Base-by-base conservation (phyloP, 2,888 invertebrate species). In the Tuta absoluta region DNA sequence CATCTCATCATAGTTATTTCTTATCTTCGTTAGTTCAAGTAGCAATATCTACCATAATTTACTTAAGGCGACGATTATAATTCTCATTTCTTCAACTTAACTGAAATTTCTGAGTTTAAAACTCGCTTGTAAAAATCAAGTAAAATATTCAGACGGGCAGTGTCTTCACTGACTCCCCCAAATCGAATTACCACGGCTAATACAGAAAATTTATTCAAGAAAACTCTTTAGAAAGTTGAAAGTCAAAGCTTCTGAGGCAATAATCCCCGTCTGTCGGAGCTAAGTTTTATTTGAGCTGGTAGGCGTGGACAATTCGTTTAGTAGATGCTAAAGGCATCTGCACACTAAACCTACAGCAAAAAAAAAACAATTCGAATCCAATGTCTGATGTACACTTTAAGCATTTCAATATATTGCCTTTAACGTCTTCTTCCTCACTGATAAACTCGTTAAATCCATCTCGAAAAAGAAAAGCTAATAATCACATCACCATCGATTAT, bases 191-290 rank as follows among this genome's bases (percentile, higher is more conserved):
- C 80, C 75, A 75, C 71, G 76, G 79, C 80, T 84, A 82, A 82
- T 81, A 81, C 76, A 81, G 81, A 81, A 84, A 85, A 84, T 80
- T 80, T 84, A 84, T 85, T 80, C 81, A 82, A 81, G 79, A 82
- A 56, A 84, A 85, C 81, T 84, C 80, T 82, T 84, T 77, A 78
- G 72, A 81, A 84, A 85, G 82, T 84, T 81, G 76, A 82, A 80
- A 83, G 84, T 83, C 84, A 84, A 81, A 83, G 83, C 79, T 78
- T 78, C 78, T 72, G 76, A 73, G 77, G 80, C 79, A 81, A 82
- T 84, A 82, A 85, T 84, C 80, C 79, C 76, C 78, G 80, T 75
- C 76, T 77, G 79, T 76, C 73, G 72, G 74, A 73, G 71, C 72
- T 75, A 79, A 78, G 77, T 84, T 79, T 79, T 75, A 79, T 80